Evolutionary conservation across 2,113 vertebrate genomes (phyloP), one percentile per base, ranked within the genome.

Genomic region (Illadopsis cleaveri): DNA sequence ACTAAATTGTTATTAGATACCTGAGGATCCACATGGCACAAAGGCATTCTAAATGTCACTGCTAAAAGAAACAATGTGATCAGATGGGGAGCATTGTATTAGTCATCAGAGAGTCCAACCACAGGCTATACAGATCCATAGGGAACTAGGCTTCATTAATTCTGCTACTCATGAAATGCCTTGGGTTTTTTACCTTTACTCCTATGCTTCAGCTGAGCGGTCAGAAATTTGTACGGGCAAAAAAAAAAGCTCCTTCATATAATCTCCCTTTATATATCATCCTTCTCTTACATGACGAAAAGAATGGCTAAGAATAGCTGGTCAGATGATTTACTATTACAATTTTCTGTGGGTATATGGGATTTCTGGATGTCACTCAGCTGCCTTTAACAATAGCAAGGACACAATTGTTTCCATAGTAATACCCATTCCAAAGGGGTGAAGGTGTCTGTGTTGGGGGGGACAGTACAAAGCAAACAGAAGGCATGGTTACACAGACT

Each of bases 321-420:
- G 95, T 96, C 96, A 96, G 94, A 96, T 96, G 88, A 96, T 97
- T 96, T 96, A 95, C 90, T 94, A 96, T 95, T 96, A 96, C 92
- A 96, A 97, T 97, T 94, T 96, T 96, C 96, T 84, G 83, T 2
- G 69, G 69, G 72, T 96, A 95, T 96, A 96, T 92, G 93, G 92
- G 90, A 91, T 95, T 83, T 94, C 85, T 96, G 82, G 90, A 96
- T 97, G 94, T 95, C 93, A 93, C 86, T 96, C 96, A 95, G 92
- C 72, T 95, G 92, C 92, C 88, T 84, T 95, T 86, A 93, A 94
- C 93, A 96, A 96, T 93, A 92, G 94, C 94, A 92, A 96, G 93
- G 96, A 90, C 92, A 96, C 94, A 95, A 94, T 68, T 94, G 94
- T 97, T 97, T 97, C 95, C 96, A 95, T 95, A 96, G 96, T 95